phyloP scores from a whole-genome alignment of 2,113 vertebrate species.

The Apus apus region DNA sequence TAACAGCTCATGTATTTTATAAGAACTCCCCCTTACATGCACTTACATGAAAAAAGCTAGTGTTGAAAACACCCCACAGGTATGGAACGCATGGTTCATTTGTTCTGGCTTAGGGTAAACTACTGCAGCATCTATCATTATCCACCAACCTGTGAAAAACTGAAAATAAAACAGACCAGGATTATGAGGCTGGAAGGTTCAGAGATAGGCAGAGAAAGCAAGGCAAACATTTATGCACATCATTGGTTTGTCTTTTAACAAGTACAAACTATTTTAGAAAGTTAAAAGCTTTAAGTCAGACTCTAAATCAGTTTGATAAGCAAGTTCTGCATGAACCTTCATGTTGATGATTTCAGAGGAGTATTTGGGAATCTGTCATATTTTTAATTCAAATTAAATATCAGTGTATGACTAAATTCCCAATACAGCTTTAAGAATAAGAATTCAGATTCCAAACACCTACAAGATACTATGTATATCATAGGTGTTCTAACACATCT shows the following conservation, averaged over 20 bases:
- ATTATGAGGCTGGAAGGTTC: background rate
- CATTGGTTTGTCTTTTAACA: background rate
- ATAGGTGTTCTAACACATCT: background rate
- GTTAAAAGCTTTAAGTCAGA: background rate
- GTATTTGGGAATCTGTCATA: background rate
- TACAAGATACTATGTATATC: background rate
- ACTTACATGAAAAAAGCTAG: constrained; percentile 95
- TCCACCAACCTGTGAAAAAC: constrained; percentile 96
- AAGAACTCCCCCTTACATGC: background rate
- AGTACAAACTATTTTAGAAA: background rate
- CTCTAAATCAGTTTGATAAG: background rate
- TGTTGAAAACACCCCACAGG: constrained; percentile 92
- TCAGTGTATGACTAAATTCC: background rate
- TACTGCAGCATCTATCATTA: constrained; percentile 92
- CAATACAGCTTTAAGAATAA: background rate
- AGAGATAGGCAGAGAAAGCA: background rate
- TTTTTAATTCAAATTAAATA: background rate
- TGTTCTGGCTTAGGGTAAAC: constrained; percentile 80
- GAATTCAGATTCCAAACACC: background rate
- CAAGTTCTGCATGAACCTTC: background rate
- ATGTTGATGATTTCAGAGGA: fast-evolving
- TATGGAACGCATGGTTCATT: constrained; percentile 91
- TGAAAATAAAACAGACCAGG: constrained; percentile 23
- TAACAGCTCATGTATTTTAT: fast-evolving
- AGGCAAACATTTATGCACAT: background rate